Conservation (phyloP, 2,113 vertebrate species). For the Oreotrochilus melanogaster region DNA sequence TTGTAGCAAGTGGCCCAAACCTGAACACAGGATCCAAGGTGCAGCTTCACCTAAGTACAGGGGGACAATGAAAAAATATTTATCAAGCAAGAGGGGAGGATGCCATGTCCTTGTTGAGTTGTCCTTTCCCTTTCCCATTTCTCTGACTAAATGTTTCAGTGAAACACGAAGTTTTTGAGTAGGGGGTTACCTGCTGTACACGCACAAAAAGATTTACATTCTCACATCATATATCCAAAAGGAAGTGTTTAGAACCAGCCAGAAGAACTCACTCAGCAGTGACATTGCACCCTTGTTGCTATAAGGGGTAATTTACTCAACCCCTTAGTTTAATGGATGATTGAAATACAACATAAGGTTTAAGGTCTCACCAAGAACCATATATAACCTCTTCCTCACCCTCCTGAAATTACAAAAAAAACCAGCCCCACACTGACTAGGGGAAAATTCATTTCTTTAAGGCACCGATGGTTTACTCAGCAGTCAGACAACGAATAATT, state of each 20-base stretch:
- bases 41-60: too few species aligned
- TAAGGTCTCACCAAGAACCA: background rate
- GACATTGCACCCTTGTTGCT: background rate
- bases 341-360: background rate
- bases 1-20: too few species aligned
- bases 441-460: background rate
- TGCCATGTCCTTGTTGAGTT: background rate
- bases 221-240: background rate
- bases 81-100: background rate
- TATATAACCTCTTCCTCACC: background rate
- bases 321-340: background rate
- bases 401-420: background rate
- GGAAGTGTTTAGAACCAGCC: background rate
- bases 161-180: background rate
- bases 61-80: background rate
- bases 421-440: fast-evolving
- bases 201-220: background rate
- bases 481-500: background rate
- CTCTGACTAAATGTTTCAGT: background rate
- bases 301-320: background rate
- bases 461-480: background rate
- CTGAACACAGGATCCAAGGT: too few species aligned
- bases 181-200: background rate
- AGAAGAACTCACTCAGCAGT: slow-evolving; percentile 35
- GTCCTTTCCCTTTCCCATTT: background rate